These are phyloP conservation scores for Dendrophyllia cribrosa DNA, from an alignment of 64 coral and sea anemone species.

Conservation along the genomic window DNA sequence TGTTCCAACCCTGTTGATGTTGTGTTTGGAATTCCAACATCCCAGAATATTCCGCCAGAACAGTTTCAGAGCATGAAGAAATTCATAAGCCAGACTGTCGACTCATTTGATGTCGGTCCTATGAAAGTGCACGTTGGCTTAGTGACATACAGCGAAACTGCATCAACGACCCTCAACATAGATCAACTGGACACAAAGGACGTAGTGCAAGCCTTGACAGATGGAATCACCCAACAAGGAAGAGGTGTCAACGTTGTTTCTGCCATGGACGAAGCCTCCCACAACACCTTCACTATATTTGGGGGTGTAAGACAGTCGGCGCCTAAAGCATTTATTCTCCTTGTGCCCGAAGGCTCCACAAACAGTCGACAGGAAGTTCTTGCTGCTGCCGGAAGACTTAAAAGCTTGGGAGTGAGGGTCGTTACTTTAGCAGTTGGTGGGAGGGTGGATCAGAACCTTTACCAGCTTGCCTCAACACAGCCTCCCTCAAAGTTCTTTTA, in stretches of 20 bases:
- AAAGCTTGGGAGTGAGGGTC: slow-evolving; percentile 57
- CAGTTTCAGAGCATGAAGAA: slow-evolving; percentile 40
- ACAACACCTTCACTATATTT: slow-evolving; percentile 55
- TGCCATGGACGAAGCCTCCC: slow-evolving; percentile 44
- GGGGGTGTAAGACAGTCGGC: slow-evolving; percentile 52
- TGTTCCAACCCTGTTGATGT: slow-evolving; percentile 58
- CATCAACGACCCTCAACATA: slow-evolving; percentile 19
- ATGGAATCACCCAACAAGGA: slow-evolving; percentile 29
- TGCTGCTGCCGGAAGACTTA: slow-evolving; percentile 29
- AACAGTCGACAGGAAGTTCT: slow-evolving; percentile 19
- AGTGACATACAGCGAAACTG: slow-evolving; percentile 48
- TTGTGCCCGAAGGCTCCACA: slow-evolving; percentile 36
- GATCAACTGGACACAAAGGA: slow-evolving; percentile 23
- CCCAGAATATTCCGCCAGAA: background rate
- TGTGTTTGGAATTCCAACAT: slow-evolving; percentile 73
- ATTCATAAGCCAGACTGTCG: slow-evolving; percentile 11
- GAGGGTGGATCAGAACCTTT: slow-evolving; percentile 14
- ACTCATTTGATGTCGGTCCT: slow-evolving; percentile 41
- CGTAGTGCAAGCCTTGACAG: background rate
- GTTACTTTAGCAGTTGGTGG: slow-evolving; percentile 12
- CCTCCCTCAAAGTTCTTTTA: slow-evolving; percentile 47
- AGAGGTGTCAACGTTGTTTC: slow-evolving; percentile 30
- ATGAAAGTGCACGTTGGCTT: slow-evolving; percentile 70
- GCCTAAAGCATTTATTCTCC: slow-evolving; percentile 60
- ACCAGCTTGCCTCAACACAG: slow-evolving; percentile 19